phyloP scores from a whole-genome alignment of 2,113 vertebrate genomes.

The Mugil cephalus region DNA sequence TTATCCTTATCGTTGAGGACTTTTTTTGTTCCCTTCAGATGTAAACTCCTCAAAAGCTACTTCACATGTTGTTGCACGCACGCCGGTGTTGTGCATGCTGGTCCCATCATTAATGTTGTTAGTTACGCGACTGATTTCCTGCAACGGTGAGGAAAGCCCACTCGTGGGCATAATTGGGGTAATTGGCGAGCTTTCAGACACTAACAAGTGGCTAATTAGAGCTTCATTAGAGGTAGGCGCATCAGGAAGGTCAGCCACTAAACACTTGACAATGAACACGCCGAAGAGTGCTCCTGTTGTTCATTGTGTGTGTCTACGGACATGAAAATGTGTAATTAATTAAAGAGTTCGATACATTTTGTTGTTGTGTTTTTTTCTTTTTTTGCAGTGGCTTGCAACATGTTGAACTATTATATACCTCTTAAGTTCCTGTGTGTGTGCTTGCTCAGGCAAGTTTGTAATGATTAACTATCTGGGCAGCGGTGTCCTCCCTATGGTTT shows the following conservation, averaged over 20 bases:
- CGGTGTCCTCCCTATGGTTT: constrained; percentile 32
- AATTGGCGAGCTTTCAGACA: not conserved
- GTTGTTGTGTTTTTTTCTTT: too few relatives aligned
- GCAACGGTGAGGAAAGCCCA: not conserved
- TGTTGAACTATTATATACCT: too few relatives aligned
- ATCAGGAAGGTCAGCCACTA: constrained; percentile 31
- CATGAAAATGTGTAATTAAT: too few relatives aligned
- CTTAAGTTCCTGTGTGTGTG: not conserved
- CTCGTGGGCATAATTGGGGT: not conserved
- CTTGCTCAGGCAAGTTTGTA: not conserved
- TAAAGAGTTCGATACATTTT: too few relatives aligned
- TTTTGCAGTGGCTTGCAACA: too few relatives aligned
- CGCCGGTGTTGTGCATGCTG: too few relatives aligned
- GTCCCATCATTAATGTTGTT: not conserved
- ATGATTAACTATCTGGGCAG: constrained; percentile 57
- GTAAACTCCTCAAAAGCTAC: not conserved
- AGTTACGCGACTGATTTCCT: not conserved
- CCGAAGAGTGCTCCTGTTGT: not conserved
- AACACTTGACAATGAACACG: not conserved
- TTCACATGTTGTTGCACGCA: not conserved
- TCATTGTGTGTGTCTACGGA: too few relatives aligned
- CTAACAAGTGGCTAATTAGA: constrained; percentile 25
- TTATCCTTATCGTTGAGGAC: not conserved
- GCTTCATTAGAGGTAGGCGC: constrained; percentile 15
- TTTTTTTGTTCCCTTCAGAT: not conserved